A percentile compares a stretch with the other conserved stretches of the same genome.
These are phyloP conservation scores for Nomia melanderi DNA, from an alignment of 1,140 invertebrate species.

Conservation along the genomic window DNA sequence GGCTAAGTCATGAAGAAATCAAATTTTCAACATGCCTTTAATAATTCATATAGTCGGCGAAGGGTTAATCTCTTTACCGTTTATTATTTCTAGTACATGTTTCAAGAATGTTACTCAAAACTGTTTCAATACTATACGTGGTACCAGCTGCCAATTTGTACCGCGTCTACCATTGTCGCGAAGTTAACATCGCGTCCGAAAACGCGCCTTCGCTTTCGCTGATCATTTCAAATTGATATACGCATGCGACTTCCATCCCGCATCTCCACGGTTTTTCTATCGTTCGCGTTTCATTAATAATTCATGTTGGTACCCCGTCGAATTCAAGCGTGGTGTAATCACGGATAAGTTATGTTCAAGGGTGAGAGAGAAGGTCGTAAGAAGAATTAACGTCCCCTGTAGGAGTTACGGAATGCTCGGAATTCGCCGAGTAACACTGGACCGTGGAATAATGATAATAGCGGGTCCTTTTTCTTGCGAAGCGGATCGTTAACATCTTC, in stretches of 20 bases:
- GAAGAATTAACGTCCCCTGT: conserved; percentile 48
- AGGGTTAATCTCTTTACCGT: too few relatives aligned
- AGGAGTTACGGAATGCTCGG: conserved; percentile 35
- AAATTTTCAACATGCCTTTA: too few relatives aligned
- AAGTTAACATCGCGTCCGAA: too few relatives aligned
- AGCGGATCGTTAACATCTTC: background rate
- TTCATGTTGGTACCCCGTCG: conserved; percentile 34
- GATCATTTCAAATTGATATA: conserved; percentile 13
- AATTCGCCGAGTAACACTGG: conserved; percentile 31
- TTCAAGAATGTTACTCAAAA: too few relatives aligned
- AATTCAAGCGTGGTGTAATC: conserved; percentile 55
- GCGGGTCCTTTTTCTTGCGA: background rate
- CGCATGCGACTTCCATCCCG: background rate
- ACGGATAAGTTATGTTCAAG: conserved; percentile 48
- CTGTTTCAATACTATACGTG: too few relatives aligned
- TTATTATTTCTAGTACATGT: too few relatives aligned
- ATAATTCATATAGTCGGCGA: too few relatives aligned
- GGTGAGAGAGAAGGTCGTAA: conserved; percentile 42
- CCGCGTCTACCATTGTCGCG: too few relatives aligned
- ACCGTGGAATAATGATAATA: conserved; percentile 27
- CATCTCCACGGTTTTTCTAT: background rate
- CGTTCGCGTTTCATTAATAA: conserved; percentile 38
- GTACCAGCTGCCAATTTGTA: too few relatives aligned
- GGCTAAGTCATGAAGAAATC: too few relatives aligned
- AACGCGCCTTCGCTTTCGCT: background rate